Evolutionary conservation across 1,140 invertebrate genomes (phyloP), one percentile per base, ranked within the genome.

Genomic region (Potamilus streckersoni): DNA sequence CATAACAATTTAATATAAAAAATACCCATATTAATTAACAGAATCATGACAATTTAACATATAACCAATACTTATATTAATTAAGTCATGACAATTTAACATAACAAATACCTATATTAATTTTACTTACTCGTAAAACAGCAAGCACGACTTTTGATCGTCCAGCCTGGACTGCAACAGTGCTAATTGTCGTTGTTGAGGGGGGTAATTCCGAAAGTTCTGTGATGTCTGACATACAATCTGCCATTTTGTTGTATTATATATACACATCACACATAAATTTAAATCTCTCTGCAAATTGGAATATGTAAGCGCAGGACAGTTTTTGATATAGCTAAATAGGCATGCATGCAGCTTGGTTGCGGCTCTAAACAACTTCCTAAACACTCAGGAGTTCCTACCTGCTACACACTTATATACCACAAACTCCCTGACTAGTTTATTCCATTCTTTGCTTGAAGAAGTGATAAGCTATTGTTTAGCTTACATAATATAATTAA

Each of bases 161-260:
- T 80, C 95, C 95, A 87, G 95, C 96, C 87, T 96, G 95, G 57
- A 97, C 93, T 19, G 95, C 96, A 81, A 97, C 96, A 20, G 96
- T 97, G 87, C 95, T 96, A 82, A 97, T 94, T 78, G 96, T 96
- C 49, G 96, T 97, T 20, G 95, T 88, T 38, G 87, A 86, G 60
- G 86, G 83, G 60, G 84, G 83, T 73, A 85, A 76, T 73, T 87
- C 86, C 78, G 85, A 83, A 59, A 89, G 76, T 72, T 89, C 87
- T 70, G 82, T 84, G 66, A 80, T 76, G 60, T 86, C 83, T 63
- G 85, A 82, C 49, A 76, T 76, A 72, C 79, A 79, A 70, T 83
- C 85, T 73, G 85, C 83, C 84, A 86, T 86, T 71, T 81, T 84
- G 74, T 64, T 78, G 63, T 69, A 59, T 68, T 73, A 64, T 60